A percentile compares a stretch with the other conserved stretches of the same genome.
phyloP scores from a whole-genome alignment of 2,888 invertebrate genomes.

The Xestia rhomboidea region DNA sequence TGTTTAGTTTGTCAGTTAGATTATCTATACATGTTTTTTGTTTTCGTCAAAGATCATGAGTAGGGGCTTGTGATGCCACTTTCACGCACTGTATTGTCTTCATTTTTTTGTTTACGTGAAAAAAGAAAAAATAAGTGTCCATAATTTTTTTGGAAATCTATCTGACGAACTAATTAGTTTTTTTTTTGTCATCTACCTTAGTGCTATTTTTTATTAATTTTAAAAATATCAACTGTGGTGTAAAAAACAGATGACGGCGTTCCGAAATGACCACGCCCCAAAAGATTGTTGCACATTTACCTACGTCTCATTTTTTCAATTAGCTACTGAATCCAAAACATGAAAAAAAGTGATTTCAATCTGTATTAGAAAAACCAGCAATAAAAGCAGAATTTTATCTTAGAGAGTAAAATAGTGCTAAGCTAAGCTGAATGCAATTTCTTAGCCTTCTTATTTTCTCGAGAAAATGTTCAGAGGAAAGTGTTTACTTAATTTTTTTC shows the following conservation, averaged over 20 bases:
- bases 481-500: constrained; percentile 22
- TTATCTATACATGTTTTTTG: too few relatives aligned
- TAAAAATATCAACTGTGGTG: too few relatives aligned
- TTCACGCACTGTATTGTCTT: too few relatives aligned
- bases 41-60: too few relatives aligned
- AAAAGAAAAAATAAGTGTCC: too few relatives aligned
- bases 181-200: too few relatives aligned
- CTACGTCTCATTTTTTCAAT: not conserved
- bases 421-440: constrained; percentile 38
- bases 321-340: not conserved
- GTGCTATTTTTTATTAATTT: too few relatives aligned
- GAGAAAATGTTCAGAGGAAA: constrained; percentile 14
- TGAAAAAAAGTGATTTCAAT: not conserved
- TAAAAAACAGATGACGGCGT: not conserved
- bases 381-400: constrained; percentile 25
- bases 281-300: not conserved
- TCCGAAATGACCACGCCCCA: accelerated
- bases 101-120: too few relatives aligned
- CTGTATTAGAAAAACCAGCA: constrained; percentile 8
- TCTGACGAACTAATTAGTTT: too few relatives aligned
- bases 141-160: too few relatives aligned
- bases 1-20: too few relatives aligned
- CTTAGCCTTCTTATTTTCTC: constrained; percentile 3
- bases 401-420: constrained; percentile 17
- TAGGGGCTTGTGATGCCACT: too few relatives aligned